Evolutionary conservation across 2,888 invertebrate species (phyloP).

Genomic region (Colletes collaris): DNA sequence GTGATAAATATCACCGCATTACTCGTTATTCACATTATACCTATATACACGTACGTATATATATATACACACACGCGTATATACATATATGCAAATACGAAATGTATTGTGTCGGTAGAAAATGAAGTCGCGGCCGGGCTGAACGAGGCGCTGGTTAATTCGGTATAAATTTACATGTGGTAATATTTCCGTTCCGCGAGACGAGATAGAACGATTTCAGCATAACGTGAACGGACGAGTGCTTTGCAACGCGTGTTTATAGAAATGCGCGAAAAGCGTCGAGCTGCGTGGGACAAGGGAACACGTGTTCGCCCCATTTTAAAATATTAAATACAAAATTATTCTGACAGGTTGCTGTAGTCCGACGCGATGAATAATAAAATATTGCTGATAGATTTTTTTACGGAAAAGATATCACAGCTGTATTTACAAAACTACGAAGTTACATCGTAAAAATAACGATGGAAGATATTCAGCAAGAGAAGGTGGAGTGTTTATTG

Average conservation of each 20-base stretch:
- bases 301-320: background rate
- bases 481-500: no score
- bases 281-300: background rate
- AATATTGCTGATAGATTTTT: no score
- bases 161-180: conserved; percentile 51
- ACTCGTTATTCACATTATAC: conserved; percentile 38
- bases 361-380: no score
- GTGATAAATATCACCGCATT: conserved; percentile 52
- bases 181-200: conserved; percentile 45
- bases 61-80: no score
- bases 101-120: conserved; percentile 15
- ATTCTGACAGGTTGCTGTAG: no score
- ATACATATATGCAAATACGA: background rate
- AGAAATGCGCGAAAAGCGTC: background rate
- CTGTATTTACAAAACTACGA: no score
- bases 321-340: background rate
- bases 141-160: conserved; percentile 35
- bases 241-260: background rate
- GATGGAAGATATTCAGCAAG: no score
- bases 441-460: no score
- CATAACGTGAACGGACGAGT: background rate
- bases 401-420: no score
- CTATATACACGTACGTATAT: background rate
- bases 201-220: conserved; percentile 9
- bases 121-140: conserved; percentile 3